Conservation (phyloP, 2,797 vertebrate genomes). For the Myotis findleyi region DNA sequence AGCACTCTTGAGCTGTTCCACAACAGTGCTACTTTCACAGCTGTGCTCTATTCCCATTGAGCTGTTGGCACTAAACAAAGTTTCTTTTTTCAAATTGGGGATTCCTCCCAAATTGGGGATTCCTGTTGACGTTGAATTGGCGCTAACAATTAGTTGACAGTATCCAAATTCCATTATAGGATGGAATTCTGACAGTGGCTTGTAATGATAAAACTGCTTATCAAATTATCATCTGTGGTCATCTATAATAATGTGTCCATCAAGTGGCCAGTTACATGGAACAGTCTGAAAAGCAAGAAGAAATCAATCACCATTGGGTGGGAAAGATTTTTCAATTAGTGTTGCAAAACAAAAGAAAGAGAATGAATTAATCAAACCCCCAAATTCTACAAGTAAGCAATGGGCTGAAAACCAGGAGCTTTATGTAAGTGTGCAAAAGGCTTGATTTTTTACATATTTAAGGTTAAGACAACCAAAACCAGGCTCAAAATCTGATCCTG, state of each 20-base stretch:
- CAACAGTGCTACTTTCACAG: not conserved
- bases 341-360: not conserved
- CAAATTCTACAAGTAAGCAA: not conserved
- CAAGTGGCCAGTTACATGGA: not conserved
- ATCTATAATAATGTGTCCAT: not conserved
- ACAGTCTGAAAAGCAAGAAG: not conserved
- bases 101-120: not conserved
- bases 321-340: slow-evolving; percentile 28
- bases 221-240: not conserved
- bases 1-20: not conserved
- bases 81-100: too few species aligned
- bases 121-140: not conserved
- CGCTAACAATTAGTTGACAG: not conserved
- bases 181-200: not conserved
- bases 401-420: not conserved
- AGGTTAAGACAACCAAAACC: not conserved
- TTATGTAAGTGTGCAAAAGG: not conserved
- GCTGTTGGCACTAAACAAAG: not conserved
- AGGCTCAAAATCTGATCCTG: not conserved
- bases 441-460: slow-evolving; percentile 38
- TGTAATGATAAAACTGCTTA: not conserved
- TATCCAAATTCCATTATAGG: not conserved
- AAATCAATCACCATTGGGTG: not conserved
- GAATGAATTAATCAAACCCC: not conserved
- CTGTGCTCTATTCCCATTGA: not conserved